These are phyloP conservation scores for Hesperophylax magnus DNA, from an alignment of 1,140 invertebrate species.

Conservation along the genomic window DNA sequence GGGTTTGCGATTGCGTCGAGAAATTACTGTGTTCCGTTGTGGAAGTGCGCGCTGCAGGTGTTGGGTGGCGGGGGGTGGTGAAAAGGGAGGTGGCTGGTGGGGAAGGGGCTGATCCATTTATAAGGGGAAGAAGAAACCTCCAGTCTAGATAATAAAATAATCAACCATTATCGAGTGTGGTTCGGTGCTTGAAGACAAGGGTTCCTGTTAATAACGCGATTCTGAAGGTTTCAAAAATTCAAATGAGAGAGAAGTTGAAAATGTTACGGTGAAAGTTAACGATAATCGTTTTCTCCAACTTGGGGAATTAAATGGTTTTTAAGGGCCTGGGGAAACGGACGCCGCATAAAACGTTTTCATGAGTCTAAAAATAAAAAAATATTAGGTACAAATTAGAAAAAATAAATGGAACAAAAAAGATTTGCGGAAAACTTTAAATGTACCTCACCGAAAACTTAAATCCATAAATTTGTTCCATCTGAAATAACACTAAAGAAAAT, in stretches of 20 bases:
- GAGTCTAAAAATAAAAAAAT: too few species aligned
- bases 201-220: background rate
- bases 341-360: background rate
- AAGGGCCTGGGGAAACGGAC: background rate
- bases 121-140: too few species aligned
- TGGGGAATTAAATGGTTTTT: background rate
- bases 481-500: too few species aligned
- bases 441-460: too few species aligned
- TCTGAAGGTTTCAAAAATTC: background rate
- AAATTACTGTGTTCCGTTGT: conserved; percentile 41
- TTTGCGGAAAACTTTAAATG: too few species aligned
- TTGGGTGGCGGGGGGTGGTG: background rate
- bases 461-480: too few species aligned
- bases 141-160: conserved; percentile 32
- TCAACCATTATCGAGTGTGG: conserved; percentile 34
- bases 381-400: too few species aligned
- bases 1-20: conserved; percentile 43
- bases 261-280: conserved; percentile 1
- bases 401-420: too few species aligned
- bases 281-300: background rate
- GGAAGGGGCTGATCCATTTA: background rate
- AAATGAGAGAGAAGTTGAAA: background rate
- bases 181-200: background rate
- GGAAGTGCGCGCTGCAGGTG: conserved; percentile 34
- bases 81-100: background rate